Base-by-base conservation (phyloP, 2,797 vertebrate species). In the Adrianichthys oophorus region DNA sequence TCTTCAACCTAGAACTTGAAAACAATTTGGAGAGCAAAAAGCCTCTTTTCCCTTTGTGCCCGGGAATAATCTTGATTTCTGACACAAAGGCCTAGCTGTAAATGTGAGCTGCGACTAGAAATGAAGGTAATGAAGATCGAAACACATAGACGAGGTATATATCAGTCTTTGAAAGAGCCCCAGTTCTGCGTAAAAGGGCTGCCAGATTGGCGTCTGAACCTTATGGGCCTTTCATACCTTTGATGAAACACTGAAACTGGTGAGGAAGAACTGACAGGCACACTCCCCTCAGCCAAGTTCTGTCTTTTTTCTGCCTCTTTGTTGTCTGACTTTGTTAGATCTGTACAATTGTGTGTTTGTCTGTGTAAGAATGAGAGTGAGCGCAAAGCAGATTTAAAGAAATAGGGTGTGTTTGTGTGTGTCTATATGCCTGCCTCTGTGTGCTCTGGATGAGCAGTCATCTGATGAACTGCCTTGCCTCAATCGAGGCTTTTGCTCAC, bases 191-290 rank as follows among this genome's bases (percentile, higher is more conserved):
- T 79, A 59, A 72, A 74, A 42, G 50, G 59, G 72, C 78, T 87
- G 72, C 79, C 80, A 85, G 81, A 86, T 84, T 89, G 83, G 80
- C 78, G 76, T 74, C 76, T 72, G 70, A 79, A 78, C 82, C 81
- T 76, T 70, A 56, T 76, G 76, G 79, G 83, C 67, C 59, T 60
- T 57, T 73, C 65, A 45, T 78, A 86, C 68, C 78, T 90, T 85
- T 90, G 87, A 91, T 89, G 84, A 85, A 83, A 74, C 65, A 49
- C 71, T 83, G 72, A 72, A 76, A 59, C 69, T 72, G 65, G 62
- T 71, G 68, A 82, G 69, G 62, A 81, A 73, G 63, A 73, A 76
- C 72, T 82, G 82, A 88, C 82, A 81, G 72, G 65, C 61, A 59
- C 64, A n/a, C 48, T 84, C 82, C 79, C 80, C 74, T 78, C 65